phyloP scores from a whole-genome alignment of 2,797 vertebrate genomes.

The Podarcis siculus region DNA sequence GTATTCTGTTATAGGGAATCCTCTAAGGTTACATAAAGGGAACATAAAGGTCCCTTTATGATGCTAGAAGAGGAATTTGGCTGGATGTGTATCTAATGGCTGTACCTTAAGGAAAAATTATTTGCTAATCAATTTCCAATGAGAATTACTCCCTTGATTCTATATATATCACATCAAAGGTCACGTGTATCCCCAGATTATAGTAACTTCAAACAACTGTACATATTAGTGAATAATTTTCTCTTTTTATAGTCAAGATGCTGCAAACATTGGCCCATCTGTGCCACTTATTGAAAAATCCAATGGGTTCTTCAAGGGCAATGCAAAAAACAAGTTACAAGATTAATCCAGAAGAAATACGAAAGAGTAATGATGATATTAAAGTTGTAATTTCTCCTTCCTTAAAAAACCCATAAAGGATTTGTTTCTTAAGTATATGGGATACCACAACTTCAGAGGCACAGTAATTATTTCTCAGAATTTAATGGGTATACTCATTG shows the following conservation, averaged over 20 bases:
- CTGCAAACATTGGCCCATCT: slow-evolving; percentile 17
- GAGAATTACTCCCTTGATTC: slow-evolving; percentile 35
- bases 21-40: background rate
- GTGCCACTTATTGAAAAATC: slow-evolving; percentile 2
- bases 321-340: slow-evolving; percentile 12
- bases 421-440: slow-evolving; percentile 9
- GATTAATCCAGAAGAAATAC: background rate
- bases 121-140: slow-evolving; percentile 49
- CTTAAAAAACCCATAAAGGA: slow-evolving; percentile 1
- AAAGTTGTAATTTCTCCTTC: slow-evolving; percentile 13
- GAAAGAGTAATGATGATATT: slow-evolving; percentile 14
- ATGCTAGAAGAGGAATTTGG: slow-evolving; percentile 16
- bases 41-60: background rate
- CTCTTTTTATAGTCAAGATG: slow-evolving; percentile 47
- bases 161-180: slow-evolving; percentile 3
- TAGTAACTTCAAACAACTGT: slow-evolving; percentile 20
- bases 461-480: slow-evolving; percentile 7
- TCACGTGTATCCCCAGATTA: slow-evolving; percentile 18
- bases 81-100: slow-evolving; percentile 21
- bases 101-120: slow-evolving; percentile 52
- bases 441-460: background rate
- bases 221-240: slow-evolving; percentile 18
- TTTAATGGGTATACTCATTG: background rate
- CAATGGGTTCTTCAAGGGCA: slow-evolving; percentile 10
- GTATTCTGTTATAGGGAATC: background rate